Conservation (phyloP, 2,888 invertebrate genomes). For the Nymphalis polychloros region DNA sequence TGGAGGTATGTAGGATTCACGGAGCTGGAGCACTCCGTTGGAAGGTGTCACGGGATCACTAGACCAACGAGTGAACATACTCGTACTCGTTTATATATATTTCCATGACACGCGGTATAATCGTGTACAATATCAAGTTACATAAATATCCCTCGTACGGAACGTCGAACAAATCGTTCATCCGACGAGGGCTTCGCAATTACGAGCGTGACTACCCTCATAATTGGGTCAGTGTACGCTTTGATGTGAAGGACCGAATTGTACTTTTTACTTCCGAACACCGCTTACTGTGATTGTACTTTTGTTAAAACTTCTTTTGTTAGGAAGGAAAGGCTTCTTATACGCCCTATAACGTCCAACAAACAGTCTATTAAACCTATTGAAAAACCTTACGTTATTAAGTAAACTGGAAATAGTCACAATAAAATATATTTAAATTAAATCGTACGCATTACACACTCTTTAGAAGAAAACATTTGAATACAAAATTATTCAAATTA, state of each 20-base stretch:
- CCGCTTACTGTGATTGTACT: constrained; percentile 20
- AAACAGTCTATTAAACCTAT: background rate
- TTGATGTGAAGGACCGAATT: constrained; percentile 26
- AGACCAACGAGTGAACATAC: too few relatives aligned
- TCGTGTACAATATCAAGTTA: constrained; percentile 14
- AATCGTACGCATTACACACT: too few relatives aligned
- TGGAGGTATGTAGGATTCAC: too few relatives aligned
- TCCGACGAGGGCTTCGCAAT: constrained; percentile 25
- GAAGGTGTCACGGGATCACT: too few relatives aligned
- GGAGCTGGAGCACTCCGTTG: too few relatives aligned
- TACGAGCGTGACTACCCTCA: constrained; percentile 28
- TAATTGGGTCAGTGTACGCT: constrained; percentile 32
- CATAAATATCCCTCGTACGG: constrained; percentile 13
- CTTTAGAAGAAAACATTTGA: too few relatives aligned
- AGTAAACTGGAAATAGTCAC: too few relatives aligned
- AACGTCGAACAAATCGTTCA: constrained; percentile 26
- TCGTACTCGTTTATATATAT: background rate
- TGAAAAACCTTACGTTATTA: background rate
- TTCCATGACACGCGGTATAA: background rate
- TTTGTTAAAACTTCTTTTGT: constrained; percentile 17
- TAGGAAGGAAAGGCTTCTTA: background rate
- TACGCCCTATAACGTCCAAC: background rate
- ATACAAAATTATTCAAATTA: too few relatives aligned
- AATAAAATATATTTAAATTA: too few relatives aligned
- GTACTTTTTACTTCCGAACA: constrained; percentile 25